A percentile compares a stretch with the other conserved stretches of the same genome.
Conservation (phyloP, 2,113 vertebrate species). For the Recurvirostra avosetta region DNA sequence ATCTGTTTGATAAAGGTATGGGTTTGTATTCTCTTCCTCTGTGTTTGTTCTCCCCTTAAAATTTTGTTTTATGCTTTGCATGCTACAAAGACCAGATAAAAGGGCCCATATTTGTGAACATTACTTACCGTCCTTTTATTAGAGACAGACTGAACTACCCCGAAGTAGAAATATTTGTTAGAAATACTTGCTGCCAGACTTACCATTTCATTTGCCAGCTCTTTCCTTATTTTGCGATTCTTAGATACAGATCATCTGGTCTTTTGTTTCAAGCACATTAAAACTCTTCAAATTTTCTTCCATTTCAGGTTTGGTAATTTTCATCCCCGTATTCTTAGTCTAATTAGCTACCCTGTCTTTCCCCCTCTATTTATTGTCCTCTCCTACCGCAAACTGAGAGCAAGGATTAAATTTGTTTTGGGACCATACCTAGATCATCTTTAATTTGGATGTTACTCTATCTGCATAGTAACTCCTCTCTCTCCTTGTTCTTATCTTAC, state of each 20-base stretch:
- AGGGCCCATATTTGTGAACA: background rate
- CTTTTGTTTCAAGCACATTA: background rate
- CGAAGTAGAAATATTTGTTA: background rate
- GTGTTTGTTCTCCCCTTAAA: background rate
- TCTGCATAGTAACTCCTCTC: background rate
- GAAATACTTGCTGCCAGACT: background rate
- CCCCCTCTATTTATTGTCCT: background rate
- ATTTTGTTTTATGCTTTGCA: background rate
- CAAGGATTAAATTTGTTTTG: background rate
- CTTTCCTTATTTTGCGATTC: background rate
- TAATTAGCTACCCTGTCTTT: background rate
- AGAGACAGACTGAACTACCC: background rate
- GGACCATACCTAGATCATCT: background rate
- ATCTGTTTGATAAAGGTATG: background rate
- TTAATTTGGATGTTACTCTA: background rate
- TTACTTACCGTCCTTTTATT: background rate
- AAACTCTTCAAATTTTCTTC: background rate
- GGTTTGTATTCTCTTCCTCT: background rate
- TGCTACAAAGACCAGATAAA: background rate
- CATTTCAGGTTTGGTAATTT: background rate
- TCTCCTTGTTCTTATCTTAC: background rate
- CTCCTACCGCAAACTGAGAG: background rate
- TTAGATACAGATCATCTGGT: background rate
- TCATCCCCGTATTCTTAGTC: background rate
- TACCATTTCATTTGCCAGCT: background rate